Percentiles rank a stretch among this genome's conserved stretches.
Evolutionary conservation across 2,888 invertebrate species (phyloP).

Genomic region (Agonopterix heracliana): DNA sequence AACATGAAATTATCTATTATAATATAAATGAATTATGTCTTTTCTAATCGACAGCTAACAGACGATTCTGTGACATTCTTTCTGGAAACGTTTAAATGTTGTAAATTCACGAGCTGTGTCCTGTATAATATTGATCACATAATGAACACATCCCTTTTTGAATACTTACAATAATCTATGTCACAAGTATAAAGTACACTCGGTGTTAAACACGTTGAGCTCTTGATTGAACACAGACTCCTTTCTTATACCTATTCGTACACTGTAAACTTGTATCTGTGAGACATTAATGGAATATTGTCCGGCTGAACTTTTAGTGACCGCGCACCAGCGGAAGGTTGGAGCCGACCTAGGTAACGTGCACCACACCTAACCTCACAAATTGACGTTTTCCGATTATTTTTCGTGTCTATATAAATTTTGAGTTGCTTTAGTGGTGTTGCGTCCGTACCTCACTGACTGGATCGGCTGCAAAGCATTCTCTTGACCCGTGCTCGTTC

Average conservation of each 20-base stretch:
- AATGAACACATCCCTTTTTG: conserved; percentile 38
- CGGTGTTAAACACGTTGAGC: conserved; percentile 31
- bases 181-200: conserved; percentile 47
- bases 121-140: conserved; percentile 39
- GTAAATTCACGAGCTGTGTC: conserved; percentile 51
- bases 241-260: conserved; percentile 38
- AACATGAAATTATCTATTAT: not conserved
- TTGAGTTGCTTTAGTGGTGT: conserved; percentile 77
- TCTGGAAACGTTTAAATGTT: conserved; percentile 49
- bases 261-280: conserved; percentile 43
- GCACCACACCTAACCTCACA: conserved; percentile 75
- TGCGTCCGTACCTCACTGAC: conserved; percentile 75
- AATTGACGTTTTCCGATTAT: conserved; percentile 72
- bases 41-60: conserved; percentile 10
- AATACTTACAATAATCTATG: conserved; percentile 21
- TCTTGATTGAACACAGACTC: conserved; percentile 38
- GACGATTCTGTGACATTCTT: conserved; percentile 72
- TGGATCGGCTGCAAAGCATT: conserved; percentile 73
- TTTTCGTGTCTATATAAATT: conserved; percentile 71
- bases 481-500: conserved; percentile 69
- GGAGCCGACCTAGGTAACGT: conserved; percentile 83
- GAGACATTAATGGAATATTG: conserved; percentile 68
- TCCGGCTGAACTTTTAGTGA: conserved; percentile 79
- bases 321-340: conserved; percentile 83
- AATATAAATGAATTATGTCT: not conserved